These are phyloP conservation scores for Trissolcus brochymenae DNA, from an alignment of 2,888 invertebrate species.

Conservation along the genomic window DNA sequence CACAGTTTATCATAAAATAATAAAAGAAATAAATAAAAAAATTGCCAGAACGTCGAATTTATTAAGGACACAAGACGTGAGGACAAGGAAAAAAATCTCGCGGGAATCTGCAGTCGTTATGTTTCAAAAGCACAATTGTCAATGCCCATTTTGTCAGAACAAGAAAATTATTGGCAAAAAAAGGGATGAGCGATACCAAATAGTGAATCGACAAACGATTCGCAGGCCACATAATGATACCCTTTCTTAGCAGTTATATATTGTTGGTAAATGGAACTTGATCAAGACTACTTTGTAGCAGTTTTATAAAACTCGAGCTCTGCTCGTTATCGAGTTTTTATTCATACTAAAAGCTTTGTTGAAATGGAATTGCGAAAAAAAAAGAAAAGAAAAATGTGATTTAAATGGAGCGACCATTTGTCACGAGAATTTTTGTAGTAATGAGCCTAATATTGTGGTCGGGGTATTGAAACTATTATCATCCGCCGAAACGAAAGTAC, in stretches of 20 bases:
- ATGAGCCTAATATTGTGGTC: conserved; percentile 19
- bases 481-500: conserved; percentile 19
- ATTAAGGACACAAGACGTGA: not conserved
- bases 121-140: conserved; percentile 2
- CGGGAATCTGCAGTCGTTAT: conserved; percentile 41
- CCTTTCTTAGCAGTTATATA: conserved; percentile 2
- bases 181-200: not conserved
- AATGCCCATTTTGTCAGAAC: not conserved
- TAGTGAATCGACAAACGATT: not conserved
- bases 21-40: conserved; percentile 52
- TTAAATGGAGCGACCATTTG: not conserved
- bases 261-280: conserved; percentile 16
- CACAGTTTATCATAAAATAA: conserved; percentile 55
- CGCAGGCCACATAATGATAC: conserved; percentile 4
- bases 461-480: conserved; percentile 61
- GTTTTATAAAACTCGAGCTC: not conserved
- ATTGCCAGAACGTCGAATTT: conserved; percentile 45
- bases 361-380: conserved; percentile 5
- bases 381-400: conserved; percentile 12
- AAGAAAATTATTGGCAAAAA: conserved; percentile 8
- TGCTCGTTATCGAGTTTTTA: conserved; percentile 25
- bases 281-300: conserved; percentile 24
- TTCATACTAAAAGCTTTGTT: conserved; percentile 9
- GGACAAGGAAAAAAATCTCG: conserved; percentile 20
- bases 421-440: conserved; percentile 1